Evolutionary conservation across 2,888 invertebrate genomes (phyloP), one percentile per base, ranked within the genome.

Genomic region (Andrena bicolor): DNA sequence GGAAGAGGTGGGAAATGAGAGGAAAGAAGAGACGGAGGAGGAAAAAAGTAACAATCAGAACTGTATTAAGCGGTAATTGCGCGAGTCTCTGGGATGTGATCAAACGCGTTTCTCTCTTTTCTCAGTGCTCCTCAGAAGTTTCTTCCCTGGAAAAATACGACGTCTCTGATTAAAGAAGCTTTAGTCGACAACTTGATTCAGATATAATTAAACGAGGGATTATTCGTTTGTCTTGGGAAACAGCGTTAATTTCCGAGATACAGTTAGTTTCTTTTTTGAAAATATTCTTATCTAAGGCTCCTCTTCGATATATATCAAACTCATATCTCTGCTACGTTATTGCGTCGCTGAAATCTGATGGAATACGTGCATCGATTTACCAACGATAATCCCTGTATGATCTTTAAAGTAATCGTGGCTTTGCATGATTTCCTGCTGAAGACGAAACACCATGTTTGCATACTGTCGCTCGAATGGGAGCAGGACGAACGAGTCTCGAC

Each of bases 11-110:
- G 56, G 49, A 66, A 69, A 35, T 13, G 69, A 20, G 30, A 35
- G 65, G 73, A 30, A 35, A 26, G 51, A 23, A 7, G 8, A 30
- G 35, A 65, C 32, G 28, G 30, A 48, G 41, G 32, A 32, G 49
- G 23, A 51, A 41, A 71, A 64, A 51, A 64, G 72, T 66, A 30
- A 32, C 58, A 41, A 82, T 82, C 28, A 58, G 61, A 64, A 76
- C 30, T 49, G 63, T 64, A 56, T 82, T 71, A 72, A 72, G 61
- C 28, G 41, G 71, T 75, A 75, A 68, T 58, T 58, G 56, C 20
- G 61, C 51, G 60, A n/a, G 28, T 8, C 56, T 35, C 32, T 0
- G 10, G 41, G 8, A 8, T 32, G 13, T 35, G 58, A 70, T 48
- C 32, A 16, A 20, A 16, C n/a, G 73, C 35, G 35, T 35, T 53